Percentiles rank a stretch among this genome's conserved stretches.
Conservation (phyloP, 2,888 invertebrate genomes). For the Neocrepidodera transversa region DNA sequence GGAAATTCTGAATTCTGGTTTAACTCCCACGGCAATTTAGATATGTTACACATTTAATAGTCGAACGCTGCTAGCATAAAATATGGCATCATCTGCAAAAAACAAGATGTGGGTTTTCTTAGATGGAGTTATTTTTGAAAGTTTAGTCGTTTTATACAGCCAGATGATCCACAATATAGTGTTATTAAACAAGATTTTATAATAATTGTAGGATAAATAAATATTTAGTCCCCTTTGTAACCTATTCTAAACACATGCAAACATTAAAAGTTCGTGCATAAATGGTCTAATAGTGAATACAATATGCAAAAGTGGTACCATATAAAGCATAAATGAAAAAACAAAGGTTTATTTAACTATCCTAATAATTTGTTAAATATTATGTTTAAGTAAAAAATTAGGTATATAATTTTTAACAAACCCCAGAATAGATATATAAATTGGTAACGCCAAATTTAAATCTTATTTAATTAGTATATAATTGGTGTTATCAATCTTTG, state of each 20-base stretch:
- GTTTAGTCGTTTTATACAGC: constrained; percentile 10
- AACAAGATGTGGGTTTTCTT: constrained; percentile 4
- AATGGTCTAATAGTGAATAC: background rate
- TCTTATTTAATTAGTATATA: too few relatives aligned
- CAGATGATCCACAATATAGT: too few relatives aligned
- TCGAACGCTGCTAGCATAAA: constrained; percentile 6
- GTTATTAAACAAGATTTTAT: too few relatives aligned
- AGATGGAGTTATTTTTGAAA: constrained; percentile 4
- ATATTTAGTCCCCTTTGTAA: too few relatives aligned
- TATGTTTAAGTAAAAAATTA: too few relatives aligned
- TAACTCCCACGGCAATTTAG: constrained; percentile 21
- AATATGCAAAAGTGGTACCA: background rate
- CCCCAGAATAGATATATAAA: too few relatives aligned
- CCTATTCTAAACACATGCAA: too few relatives aligned
- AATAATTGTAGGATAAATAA: too few relatives aligned
- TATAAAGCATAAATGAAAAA: background rate
- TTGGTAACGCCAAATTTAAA: background rate
- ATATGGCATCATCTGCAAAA: constrained; percentile 4
- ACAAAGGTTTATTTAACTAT: too few relatives aligned
- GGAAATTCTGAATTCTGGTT: constrained; percentile 8
- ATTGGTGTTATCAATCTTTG: background rate
- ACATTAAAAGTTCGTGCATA: constrained; percentile 1
- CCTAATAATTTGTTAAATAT: too few relatives aligned
- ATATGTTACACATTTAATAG: constrained; percentile 17
- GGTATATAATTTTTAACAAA: too few relatives aligned